Percentiles rank a stretch among this genome's conserved stretches.
phyloP scores from a whole-genome alignment of 2,113 vertebrate genomes.

The Apaloderma vittatum region DNA sequence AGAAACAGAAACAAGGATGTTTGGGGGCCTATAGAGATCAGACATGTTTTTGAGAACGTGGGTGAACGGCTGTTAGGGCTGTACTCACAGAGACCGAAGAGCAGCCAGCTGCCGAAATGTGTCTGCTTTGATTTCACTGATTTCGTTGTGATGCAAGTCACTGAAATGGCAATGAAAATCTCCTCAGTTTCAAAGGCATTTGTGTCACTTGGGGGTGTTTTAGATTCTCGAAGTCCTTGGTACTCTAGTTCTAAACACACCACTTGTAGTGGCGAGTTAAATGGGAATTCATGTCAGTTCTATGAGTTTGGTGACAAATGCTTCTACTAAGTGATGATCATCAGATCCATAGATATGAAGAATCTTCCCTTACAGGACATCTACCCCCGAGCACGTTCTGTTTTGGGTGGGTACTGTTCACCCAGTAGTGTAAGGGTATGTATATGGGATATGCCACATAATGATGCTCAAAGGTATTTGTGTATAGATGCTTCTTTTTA shows the following conservation, averaged over 20 bases:
- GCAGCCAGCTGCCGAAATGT: constrained; percentile 88
- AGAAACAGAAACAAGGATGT: neutral
- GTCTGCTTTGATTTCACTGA: constrained; percentile 85
- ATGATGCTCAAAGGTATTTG: neutral
- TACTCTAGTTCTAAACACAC: no score
- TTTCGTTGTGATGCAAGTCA: constrained; percentile 91
- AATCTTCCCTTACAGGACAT: no score
- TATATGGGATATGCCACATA: neutral
- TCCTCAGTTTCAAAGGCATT: constrained; percentile 49
- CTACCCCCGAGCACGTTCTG: no score
- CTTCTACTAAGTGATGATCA: no score
- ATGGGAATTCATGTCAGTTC: no score
- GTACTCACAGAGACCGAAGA: constrained; percentile 91
- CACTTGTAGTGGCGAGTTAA: no score
- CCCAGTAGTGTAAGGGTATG: neutral
- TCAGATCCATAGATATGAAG: no score
- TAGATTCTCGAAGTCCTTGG: neutral
- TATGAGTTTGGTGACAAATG: no score
- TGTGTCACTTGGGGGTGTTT: neutral
- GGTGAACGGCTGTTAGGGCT: neutral
- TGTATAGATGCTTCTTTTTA: neutral
- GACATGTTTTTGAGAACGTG: neutral
- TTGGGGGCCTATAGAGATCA: neutral
- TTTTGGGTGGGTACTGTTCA: no score
- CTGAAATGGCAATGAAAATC: constrained; percentile 79